Base-by-base conservation (phyloP, 2,888 invertebrate genomes). In the Drosophila macrospina region DNA sequence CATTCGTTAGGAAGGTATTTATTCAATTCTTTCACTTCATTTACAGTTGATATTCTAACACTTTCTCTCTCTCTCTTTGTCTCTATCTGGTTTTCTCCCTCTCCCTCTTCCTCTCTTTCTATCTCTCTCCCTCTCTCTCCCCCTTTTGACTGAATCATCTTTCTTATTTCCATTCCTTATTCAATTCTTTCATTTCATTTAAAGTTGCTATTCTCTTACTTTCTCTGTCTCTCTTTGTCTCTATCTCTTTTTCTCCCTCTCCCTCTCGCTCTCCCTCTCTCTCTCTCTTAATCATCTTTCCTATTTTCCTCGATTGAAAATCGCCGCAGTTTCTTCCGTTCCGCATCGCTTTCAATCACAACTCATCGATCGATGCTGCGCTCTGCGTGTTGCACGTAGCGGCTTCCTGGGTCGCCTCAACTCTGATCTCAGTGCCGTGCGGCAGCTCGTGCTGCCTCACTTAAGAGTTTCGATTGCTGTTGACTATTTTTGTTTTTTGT, bases 321-420 rank as follows among this genome's bases (percentile, higher is more conserved):
- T 41, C 20, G 28, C n/a, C 20, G 1, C 8, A 10, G n/a, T 36
- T 41, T 54, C 42, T 47, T 39, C 37, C 41, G 32, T 20, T 55
- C 41, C 37, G 32, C 13, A 47, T 13, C 13, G 42, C 13, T 13
- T 42, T 24, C 8, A 10, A 50, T 36, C 15, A 20, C 20, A 48
- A 56, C 36, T 16, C 56, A 59, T 41, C 52, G 20, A 37, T 55
- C 37, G 45, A 56, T 32, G 42, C n/a, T 20, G 20, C 20, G 20
- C 20, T 26, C 28, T 8, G 15, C 20, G 13, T 32, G 59, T 50
- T 36, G 51, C 39, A 45, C 5, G 44, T 24, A 48, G 47, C 57
- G 47, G 64, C 78, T 82, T 84, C 86, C 86, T 59, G 82, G 74
- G 78, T 82, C 81, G 86, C 60, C 52, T 67, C 55, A 24, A 54